A percentile compares a stretch with the other conserved stretches of the same genome.
Conservation (phyloP, 2,113 vertebrate genomes). For the Callopanchax toddi region DNA sequence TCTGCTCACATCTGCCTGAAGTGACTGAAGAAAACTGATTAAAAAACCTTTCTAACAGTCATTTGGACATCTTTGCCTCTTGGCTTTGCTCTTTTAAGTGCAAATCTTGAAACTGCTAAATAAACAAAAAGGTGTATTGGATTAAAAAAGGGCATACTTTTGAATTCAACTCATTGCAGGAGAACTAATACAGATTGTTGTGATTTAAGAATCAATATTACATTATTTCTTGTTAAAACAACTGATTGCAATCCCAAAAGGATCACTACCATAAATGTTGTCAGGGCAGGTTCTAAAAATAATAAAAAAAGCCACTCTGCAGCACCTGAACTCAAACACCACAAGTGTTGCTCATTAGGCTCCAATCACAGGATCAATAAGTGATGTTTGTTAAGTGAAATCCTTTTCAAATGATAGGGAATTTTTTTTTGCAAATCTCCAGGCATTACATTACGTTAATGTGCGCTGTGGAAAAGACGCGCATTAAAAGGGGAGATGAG, state of each 20-base stretch:
- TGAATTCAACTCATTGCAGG: no score
- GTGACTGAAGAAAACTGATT: neutral
- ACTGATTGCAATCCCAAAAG: neutral
- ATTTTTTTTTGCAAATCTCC: constrained; percentile 24
- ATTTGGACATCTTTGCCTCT: no score
- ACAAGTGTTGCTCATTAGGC: constrained; percentile 3
- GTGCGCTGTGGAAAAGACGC: constrained; percentile 20
- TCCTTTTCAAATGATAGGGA: constrained; percentile 16
- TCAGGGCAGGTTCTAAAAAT: no score
- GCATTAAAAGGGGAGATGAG: constrained; percentile 30
- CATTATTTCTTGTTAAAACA: neutral
- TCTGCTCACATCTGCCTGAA: constrained; percentile 24
- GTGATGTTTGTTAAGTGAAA: constrained; percentile 38
- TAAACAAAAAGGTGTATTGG: no score
- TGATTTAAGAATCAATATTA: neutral
- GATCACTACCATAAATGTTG: no score
- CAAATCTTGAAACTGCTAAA: no score
- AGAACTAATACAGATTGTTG: neutral
- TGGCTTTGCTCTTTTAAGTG: no score
- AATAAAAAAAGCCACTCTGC: no score
- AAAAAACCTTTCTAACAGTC: neutral
- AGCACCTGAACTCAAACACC: constrained; percentile 8
- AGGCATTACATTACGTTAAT: constrained; percentile 37
- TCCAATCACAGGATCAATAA: constrained; percentile 28
- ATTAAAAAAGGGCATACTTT: no score